Evolutionary conservation across 2,797 vertebrate species (phyloP).

Genomic region (Ctenopoma kingsleyae): DNA sequence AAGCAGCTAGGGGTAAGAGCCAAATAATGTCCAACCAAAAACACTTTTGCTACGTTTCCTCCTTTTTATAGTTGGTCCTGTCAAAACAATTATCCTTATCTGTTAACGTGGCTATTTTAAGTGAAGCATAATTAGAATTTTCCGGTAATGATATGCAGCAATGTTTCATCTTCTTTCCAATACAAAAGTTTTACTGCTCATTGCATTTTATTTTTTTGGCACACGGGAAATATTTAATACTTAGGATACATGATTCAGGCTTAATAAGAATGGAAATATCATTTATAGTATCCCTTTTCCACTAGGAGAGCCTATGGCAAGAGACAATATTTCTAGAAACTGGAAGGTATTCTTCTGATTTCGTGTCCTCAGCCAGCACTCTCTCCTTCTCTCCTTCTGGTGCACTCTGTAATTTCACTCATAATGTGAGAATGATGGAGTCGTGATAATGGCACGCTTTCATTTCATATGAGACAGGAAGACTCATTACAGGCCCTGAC

Average conservation of each 20-base stretch:
- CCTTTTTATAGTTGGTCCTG: slow-evolving; percentile 53
- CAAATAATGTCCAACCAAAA: slow-evolving; percentile 62
- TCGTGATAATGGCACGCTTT: slow-evolving; percentile 74
- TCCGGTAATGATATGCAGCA: slow-evolving; percentile 64
- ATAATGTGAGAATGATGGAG: slow-evolving; percentile 73
- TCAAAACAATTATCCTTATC: slow-evolving; percentile 75
- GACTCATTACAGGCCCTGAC: slow-evolving; percentile 71
- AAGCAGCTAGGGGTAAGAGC: slow-evolving; percentile 52
- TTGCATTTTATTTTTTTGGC: slow-evolving; percentile 50
- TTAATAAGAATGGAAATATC: slow-evolving; percentile 58
- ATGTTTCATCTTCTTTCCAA: slow-evolving; percentile 55
- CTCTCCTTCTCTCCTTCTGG: slow-evolving; percentile 3
- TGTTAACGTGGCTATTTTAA: slow-evolving; percentile 57
- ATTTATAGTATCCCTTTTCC: slow-evolving; percentile 37
- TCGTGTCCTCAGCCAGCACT: slow-evolving; percentile 50
- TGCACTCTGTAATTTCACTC: slow-evolving; percentile 70
- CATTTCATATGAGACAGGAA: slow-evolving; percentile 66
- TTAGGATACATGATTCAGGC: slow-evolving; percentile 9
- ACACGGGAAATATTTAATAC: slow-evolving; percentile 4
- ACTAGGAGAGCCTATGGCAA: slow-evolving; percentile 40
- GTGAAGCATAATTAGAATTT: slow-evolving; percentile 53
- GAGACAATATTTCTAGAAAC: slow-evolving; percentile 61
- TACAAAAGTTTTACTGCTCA: slow-evolving; percentile 64
- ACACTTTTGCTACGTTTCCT: slow-evolving; percentile 37
- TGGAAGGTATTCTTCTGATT: slow-evolving; percentile 50